Base-by-base conservation (phyloP, 2,113 vertebrate species). In the Pluvianellus socialis region DNA sequence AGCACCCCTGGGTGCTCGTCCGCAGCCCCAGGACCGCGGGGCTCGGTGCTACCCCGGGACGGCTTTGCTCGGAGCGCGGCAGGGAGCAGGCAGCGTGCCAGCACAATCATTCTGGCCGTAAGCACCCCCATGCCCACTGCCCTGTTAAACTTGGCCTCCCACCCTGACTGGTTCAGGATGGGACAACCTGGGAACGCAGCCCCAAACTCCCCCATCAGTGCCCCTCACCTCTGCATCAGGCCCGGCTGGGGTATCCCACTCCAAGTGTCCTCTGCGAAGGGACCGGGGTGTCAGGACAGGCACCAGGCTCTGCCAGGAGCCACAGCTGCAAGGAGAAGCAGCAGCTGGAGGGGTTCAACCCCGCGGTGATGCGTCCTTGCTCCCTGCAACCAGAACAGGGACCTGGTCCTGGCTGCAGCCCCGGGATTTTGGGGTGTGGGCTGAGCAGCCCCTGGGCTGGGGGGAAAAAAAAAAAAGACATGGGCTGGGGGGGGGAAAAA, bases 401-500 rank as follows among this genome's bases (percentile, higher is more conserved):
- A 14, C 24, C 47, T 12, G 18, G 44, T 18, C 35, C 20, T 2
- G 1, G 65, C 35, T 3, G 1, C 19, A 4, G 44, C 38, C 40
- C 50, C 1, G 1, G 18, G 59, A 40, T 88, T n/a, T 72, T 0
- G 1, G 79, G 55, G 15, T 33, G 55, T 24, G 32, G 56, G 42
- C 49, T 38, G n/a, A 55, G 45, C 1, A 0, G 30, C 8, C 6
- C 32, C 16, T 0, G 1, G 45, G 7, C 49, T 50, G 56, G n/a
- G 38, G 28, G 33, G 35, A 35, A 77, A 26, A 23, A 6, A 44
- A 45, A 35, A 77, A 26, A 23, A 6, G 55, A 6, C 26, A 20
- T 0, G 1, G 45, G 7, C 49, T 49, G 56, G 30, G 47, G 20
- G 9, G 7, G 19, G 13, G 19, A 33, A 55, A 47, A 35, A 44